Percentiles rank a stretch among this genome's conserved stretches.
Evolutionary conservation across 2,888 invertebrate species (phyloP).

Genomic region (Agelastica alni): DNA sequence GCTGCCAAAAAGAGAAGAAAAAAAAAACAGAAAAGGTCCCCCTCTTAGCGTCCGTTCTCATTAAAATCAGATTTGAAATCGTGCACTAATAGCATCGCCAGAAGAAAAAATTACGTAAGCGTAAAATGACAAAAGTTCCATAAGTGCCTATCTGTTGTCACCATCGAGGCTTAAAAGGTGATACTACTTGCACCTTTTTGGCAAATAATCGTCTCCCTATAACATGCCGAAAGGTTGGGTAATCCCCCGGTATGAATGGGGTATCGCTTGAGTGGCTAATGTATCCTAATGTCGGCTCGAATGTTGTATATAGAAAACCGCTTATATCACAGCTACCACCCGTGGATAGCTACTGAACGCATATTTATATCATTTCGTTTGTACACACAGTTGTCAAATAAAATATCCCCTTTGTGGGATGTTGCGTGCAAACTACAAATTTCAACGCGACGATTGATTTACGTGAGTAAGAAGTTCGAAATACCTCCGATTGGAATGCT

Average conservation of each 20-base stretch:
- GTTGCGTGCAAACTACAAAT: constrained; percentile 8
- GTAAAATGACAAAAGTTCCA: constrained; percentile 36
- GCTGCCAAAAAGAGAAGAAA: too few relatives aligned
- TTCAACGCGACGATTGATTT: constrained; percentile 2
- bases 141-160: constrained; percentile 35
- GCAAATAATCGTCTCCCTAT: constrained; percentile 18
- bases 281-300: constrained; percentile 49
- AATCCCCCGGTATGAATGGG: constrained; percentile 33
- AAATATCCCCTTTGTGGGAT: constrained; percentile 3
- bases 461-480: constrained; percentile 4
- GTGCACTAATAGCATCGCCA: constrained; percentile 25
- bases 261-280: constrained; percentile 50
- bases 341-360: constrained; percentile 25
- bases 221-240: constrained; percentile 21
- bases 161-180: constrained; percentile 35
- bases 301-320: constrained; percentile 38
- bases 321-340: constrained; percentile 30
- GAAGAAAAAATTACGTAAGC: constrained; percentile 26
- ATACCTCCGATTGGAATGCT: too few relatives aligned
- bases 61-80: constrained; percentile 36
- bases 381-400: constrained; percentile 14
- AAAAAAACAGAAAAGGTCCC: constrained; percentile 19
- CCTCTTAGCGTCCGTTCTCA: constrained; percentile 30
- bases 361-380: constrained; percentile 23
- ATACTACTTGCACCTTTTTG: constrained; percentile 35